Evolutionary conservation across 2,888 invertebrate genomes (phyloP).

Genomic region (Helicoverpa assulta): DNA sequence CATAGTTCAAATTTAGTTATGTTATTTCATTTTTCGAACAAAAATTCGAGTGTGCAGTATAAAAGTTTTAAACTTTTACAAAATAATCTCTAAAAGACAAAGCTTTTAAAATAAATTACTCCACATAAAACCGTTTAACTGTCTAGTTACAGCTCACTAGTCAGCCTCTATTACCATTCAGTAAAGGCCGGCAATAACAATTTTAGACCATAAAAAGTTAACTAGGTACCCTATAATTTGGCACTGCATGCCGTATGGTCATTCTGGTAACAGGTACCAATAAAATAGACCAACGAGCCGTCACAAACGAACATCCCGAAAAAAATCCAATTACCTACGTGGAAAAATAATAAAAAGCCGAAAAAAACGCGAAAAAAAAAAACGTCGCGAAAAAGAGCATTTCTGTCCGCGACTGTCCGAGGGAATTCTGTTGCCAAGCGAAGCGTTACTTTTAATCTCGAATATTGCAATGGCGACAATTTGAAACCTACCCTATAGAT

Average conservation of each 20-base stretch:
- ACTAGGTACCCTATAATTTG: constrained; percentile 55
- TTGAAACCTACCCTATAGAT: constrained; percentile 73
- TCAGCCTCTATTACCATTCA: constrained; percentile 27
- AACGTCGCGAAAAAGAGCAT: constrained; percentile 53
- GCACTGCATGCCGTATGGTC: constrained; percentile 44
- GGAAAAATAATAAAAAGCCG: constrained; percentile 63
- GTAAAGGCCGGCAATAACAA: constrained; percentile 32
- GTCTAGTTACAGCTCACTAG: constrained; percentile 18
- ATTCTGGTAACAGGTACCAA: constrained; percentile 57
- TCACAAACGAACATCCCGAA: constrained; percentile 59
- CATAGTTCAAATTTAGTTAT: background rate
- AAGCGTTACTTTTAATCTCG: constrained; percentile 89
- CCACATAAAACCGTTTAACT: constrained; percentile 1
- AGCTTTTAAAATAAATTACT: background rate
- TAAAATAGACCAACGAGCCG: constrained; percentile 61
- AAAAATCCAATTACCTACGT: constrained; percentile 64
- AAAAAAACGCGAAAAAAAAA: constrained; percentile 31
- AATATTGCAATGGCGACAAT: constrained; percentile 87
- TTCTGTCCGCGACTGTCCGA: constrained; percentile 72
- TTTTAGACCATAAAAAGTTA: constrained; percentile 39
- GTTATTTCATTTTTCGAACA: constrained; percentile 7
- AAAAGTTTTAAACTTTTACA: background rate
- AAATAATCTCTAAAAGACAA: background rate
- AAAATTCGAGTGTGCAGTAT: background rate
- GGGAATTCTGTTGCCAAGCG: constrained; percentile 81